Conservation (phyloP, 2,888 invertebrate genomes). For the Plebejus melissa region DNA sequence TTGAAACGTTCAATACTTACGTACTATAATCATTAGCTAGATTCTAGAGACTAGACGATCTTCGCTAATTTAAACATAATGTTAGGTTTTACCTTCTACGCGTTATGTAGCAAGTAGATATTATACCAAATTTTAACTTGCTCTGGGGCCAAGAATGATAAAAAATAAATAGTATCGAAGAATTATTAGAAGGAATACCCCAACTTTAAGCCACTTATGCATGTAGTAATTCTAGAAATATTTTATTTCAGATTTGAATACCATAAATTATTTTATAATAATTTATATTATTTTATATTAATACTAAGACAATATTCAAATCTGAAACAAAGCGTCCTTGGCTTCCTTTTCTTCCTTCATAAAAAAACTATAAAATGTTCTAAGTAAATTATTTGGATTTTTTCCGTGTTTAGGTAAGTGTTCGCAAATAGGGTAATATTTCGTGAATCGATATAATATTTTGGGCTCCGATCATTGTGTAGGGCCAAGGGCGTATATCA, state of each 20-base stretch:
- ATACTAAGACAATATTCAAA: no score
- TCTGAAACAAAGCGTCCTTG: no score
- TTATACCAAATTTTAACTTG: neutral
- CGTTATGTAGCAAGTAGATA: no score
- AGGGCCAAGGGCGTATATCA: neutral
- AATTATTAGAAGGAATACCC: neutral
- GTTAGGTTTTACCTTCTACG: no score
- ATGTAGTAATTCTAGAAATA: no score
- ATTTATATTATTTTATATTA: no score
- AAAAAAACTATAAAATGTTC: neutral
- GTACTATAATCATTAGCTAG: no score
- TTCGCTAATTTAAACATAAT: no score
- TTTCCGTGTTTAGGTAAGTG: neutral
- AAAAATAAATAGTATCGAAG: neutral
- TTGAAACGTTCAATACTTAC: no score
- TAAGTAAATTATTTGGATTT: neutral
- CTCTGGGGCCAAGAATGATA: neutral
- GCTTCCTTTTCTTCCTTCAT: neutral
- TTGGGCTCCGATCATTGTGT: neutral
- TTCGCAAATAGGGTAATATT: neutral
- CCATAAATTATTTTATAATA: neutral
- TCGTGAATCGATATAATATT: conserved; percentile 1
- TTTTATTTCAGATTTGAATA: neutral
- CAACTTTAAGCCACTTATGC: neutral
- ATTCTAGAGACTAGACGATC: no score